Percentiles rank a stretch among this genome's conserved stretches.
These are phyloP conservation scores for Puma concolor DNA, from an alignment of 2,113 vertebrate genomes.

Conservation along the genomic window DNA sequence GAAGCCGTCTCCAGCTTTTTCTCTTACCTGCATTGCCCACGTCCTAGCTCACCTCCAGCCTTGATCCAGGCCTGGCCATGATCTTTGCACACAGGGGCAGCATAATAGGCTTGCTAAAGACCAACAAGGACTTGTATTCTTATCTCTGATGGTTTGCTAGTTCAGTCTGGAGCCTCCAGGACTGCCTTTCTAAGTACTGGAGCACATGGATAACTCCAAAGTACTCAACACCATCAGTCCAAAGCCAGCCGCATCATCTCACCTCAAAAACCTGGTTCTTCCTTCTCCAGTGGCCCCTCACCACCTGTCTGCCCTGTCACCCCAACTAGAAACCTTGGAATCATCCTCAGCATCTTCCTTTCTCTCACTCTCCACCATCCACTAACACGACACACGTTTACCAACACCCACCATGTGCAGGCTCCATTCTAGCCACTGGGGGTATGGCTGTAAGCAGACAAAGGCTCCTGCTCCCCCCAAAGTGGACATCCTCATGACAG, in stretches of 20 bases:
- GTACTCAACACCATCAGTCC: background rate
- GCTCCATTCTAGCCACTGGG: background rate
- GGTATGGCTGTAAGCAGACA: background rate
- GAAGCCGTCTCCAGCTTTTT: background rate
- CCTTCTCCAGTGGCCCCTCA: no score
- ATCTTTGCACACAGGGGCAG: background rate
- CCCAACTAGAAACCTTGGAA: background rate
- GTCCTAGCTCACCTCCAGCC: background rate
- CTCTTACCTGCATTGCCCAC: background rate
- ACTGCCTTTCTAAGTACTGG: background rate
- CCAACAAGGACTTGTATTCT: background rate
- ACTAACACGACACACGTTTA: background rate
- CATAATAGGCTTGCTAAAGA: rapidly evolving
- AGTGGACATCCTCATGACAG: background rate
- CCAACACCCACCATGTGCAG: background rate
- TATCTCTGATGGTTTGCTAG: background rate
- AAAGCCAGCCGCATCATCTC: background rate
- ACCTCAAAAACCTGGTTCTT: background rate
- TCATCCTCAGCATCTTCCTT: background rate
- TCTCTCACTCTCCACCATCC: background rate
- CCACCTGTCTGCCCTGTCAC: background rate
- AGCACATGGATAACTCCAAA: background rate
- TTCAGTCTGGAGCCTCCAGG: background rate
- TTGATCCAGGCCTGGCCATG: background rate
- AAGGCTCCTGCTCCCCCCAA: background rate